Conservation (phyloP, 2,888 invertebrate genomes). For the Polydrusus tereticollis region DNA sequence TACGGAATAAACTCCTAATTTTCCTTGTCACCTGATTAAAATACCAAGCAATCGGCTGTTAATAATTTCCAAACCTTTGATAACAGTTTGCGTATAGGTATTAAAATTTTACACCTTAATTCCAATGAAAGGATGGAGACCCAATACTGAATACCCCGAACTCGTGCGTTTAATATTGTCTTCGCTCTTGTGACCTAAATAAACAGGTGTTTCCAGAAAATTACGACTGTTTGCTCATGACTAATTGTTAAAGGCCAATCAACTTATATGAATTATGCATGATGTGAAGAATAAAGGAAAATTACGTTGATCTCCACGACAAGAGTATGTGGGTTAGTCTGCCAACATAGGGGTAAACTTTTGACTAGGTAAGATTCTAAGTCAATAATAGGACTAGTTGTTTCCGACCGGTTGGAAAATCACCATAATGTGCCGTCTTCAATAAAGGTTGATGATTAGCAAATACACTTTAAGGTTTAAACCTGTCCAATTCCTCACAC, state of each 20-base stretch:
- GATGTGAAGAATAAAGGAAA: background rate
- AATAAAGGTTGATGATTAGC: too few relatives aligned
- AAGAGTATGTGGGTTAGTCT: too few relatives aligned
- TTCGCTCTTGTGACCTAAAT: slow-evolving; percentile 3
- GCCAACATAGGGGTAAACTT: background rate
- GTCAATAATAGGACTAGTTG: too few relatives aligned
- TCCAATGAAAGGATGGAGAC: background rate
- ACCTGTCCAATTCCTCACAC: too few relatives aligned
- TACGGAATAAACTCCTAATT: too few relatives aligned
- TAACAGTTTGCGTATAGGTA: background rate
- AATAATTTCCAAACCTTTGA: background rate
- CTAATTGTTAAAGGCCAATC: slow-evolving; percentile 4
- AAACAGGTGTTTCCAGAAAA: background rate
- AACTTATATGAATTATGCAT: slow-evolving; percentile 7
- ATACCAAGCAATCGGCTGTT: background rate
- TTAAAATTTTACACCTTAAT: slow-evolving; percentile 4
- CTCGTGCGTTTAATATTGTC: background rate
- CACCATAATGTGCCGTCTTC: too few relatives aligned
- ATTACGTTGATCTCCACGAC: too few relatives aligned
- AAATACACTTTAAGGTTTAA: too few relatives aligned
- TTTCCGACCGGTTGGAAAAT: too few relatives aligned
- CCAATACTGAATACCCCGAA: background rate
- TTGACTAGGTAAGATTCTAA: background rate
- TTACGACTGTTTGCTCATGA: background rate
- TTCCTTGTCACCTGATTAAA: too few relatives aligned